Conservation (phyloP, 2,888 invertebrate genomes). For the Epirrhoe tristata region DNA sequence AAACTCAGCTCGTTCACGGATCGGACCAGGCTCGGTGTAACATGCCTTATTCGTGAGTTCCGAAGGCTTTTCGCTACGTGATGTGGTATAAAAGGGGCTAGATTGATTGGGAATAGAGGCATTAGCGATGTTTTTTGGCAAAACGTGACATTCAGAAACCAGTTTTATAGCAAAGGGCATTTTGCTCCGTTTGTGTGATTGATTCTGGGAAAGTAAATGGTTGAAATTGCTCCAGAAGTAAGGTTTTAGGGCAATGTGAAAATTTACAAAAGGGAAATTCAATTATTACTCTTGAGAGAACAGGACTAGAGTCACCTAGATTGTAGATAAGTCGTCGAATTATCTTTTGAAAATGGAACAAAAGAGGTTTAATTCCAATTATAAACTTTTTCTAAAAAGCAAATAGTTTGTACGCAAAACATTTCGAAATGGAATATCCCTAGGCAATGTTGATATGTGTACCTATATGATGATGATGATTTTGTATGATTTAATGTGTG, state of each 20-base stretch:
- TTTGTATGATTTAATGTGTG: too few relatives aligned
- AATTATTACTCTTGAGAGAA: too few relatives aligned
- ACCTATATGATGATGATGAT: too few relatives aligned
- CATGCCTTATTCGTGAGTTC: constrained; percentile 38
- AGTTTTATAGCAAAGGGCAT: constrained; percentile 17
- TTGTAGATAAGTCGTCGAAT: too few relatives aligned
- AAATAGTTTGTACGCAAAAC: too few relatives aligned
- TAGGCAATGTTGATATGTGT: too few relatives aligned
- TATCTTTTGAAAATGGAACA: too few relatives aligned
- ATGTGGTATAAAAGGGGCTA: constrained; percentile 32
- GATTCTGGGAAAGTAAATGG: constrained; percentile 1
- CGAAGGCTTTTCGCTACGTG: constrained; percentile 43
- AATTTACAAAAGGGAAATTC: too few relatives aligned
- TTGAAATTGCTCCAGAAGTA: background rate
- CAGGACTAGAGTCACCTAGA: too few relatives aligned
- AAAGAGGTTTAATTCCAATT: too few relatives aligned
- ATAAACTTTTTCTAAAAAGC: too few relatives aligned
- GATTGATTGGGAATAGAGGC: constrained; percentile 42
- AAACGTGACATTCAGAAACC: constrained; percentile 31
- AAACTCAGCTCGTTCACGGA: background rate
- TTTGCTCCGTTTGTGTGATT: constrained; percentile 5
- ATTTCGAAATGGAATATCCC: too few relatives aligned
- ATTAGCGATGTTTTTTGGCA: constrained; percentile 39
- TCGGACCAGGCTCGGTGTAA: background rate
- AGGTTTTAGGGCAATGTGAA: background rate